A percentile compares a stretch with the other conserved stretches of the same genome.
Evolutionary conservation across 2,888 invertebrate species (phyloP).

Genomic region (Lithophane ornitopus): DNA sequence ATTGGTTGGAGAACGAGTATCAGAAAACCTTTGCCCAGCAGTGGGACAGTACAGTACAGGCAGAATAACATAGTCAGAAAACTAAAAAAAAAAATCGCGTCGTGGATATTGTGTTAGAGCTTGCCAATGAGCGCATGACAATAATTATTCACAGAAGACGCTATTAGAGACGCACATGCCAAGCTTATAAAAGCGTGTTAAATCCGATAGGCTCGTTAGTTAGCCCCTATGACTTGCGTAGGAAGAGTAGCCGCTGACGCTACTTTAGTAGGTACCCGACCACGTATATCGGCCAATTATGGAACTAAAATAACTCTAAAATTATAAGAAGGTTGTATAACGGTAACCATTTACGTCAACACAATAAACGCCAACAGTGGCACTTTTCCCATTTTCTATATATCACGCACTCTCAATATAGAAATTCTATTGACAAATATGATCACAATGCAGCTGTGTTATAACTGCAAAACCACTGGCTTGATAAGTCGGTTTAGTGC

Average conservation of each 20-base stretch:
- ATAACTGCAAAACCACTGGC: slow-evolving; percentile 68
- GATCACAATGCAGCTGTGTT: slow-evolving; percentile 65
- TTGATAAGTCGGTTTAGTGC: slow-evolving; percentile 79
- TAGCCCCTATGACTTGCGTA: slow-evolving; percentile 16
- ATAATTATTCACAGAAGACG: slow-evolving; percentile 4
- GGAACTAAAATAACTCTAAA: slow-evolving; percentile 14
- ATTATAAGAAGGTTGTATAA: slow-evolving; percentile 13
- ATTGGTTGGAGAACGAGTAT: background rate
- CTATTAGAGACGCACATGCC: slow-evolving; percentile 5
- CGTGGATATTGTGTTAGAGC: background rate
- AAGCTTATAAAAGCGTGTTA: slow-evolving; percentile 54
- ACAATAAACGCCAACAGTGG: slow-evolving; percentile 40
- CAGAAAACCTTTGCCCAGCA: background rate
- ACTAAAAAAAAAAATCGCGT: background rate
- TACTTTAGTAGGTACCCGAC: background rate
- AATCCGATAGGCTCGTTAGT: slow-evolving; percentile 35
- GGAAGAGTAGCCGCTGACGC: slow-evolving; percentile 15
- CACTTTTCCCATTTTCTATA: slow-evolving; percentile 57
- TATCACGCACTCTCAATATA: slow-evolving; percentile 55
- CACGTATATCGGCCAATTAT: background rate
- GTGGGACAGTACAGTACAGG: too few species aligned
- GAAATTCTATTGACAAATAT: slow-evolving; percentile 69
- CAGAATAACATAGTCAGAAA: background rate
- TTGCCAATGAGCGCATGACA: slow-evolving; percentile 6
- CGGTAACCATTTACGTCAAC: slow-evolving; percentile 38